Conservation (phyloP, 2,797 vertebrate genomes). For the Petrocephalus sullivani region DNA sequence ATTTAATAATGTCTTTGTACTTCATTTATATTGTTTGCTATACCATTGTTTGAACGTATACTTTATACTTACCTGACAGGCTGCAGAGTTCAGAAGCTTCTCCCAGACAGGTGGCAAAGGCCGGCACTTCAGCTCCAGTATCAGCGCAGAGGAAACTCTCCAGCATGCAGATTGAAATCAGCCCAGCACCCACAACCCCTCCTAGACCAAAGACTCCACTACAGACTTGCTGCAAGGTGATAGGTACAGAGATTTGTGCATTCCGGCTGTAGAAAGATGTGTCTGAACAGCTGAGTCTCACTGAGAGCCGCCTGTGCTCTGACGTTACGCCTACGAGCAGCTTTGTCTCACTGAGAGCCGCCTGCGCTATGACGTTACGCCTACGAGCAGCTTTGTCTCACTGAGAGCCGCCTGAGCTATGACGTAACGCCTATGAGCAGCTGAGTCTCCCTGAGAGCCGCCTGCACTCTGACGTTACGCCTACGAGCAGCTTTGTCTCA, state of each 20-base stretch:
- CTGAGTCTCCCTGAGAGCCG: background rate
- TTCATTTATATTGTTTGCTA: background rate
- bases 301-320: background rate
- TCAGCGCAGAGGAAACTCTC: background rate
- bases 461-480: background rate
- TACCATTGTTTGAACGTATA: background rate
- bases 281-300: background rate
- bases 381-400: background rate
- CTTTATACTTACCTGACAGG: constrained; percentile 26
- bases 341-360: no score
- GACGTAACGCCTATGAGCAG: background rate
- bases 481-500: background rate
- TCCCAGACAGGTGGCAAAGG: background rate
- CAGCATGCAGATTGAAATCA: constrained; percentile 41
- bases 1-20: background rate
- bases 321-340: background rate
- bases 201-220: constrained; percentile 19
- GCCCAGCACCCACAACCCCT: constrained; percentile 17
- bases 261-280: background rate
- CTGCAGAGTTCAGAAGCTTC: constrained; percentile 29
- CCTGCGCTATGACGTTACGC: no score
- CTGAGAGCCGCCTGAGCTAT: background rate
- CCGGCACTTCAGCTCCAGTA: background rate
- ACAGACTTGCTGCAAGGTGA: constrained; percentile 43
- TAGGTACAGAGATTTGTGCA: constrained; percentile 36